Percentiles rank a stretch among this genome's conserved stretches.
Evolutionary conservation across 2,113 vertebrate species (phyloP).

Genomic region (Ranitomeya imitator): DNA sequence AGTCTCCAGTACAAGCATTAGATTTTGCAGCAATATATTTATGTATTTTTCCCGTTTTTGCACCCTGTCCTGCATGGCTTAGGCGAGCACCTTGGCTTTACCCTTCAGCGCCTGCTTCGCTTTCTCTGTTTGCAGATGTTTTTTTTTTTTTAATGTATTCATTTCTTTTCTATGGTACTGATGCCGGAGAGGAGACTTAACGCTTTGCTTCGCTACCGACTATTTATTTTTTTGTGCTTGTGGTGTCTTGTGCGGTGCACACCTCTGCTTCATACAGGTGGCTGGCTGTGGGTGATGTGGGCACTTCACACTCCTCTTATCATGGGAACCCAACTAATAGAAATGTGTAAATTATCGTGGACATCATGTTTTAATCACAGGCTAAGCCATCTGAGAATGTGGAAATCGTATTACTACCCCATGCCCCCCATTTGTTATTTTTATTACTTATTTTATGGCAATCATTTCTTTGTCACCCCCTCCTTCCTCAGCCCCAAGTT

Average conservation of each 20-base stretch:
- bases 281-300: neutral
- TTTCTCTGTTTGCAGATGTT: constrained; percentile 1
- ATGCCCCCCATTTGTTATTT: neutral
- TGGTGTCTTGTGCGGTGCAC: neutral
- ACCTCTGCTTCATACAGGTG: neutral
- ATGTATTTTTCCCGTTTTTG: neutral
- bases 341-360: neutral
- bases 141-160: neutral
- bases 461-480: constrained; percentile 58
- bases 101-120: neutral
- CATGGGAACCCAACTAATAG: neutral
- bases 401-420: neutral
- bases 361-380: neutral
- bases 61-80: constrained; percentile 11
- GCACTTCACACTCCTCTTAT: neutral
- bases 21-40: neutral
- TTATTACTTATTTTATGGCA: neutral
- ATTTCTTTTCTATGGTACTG: neutral
- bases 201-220: constrained; percentile 2
- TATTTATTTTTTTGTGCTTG: neutral
- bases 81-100: neutral
- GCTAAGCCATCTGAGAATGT: neutral
- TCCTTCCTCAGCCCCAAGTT: constrained; percentile 68
- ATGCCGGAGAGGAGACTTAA: neutral
- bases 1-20: neutral